Evolutionary conservation across 2,888 invertebrate species (phyloP).

Genomic region (Zygaena filipendulae): DNA sequence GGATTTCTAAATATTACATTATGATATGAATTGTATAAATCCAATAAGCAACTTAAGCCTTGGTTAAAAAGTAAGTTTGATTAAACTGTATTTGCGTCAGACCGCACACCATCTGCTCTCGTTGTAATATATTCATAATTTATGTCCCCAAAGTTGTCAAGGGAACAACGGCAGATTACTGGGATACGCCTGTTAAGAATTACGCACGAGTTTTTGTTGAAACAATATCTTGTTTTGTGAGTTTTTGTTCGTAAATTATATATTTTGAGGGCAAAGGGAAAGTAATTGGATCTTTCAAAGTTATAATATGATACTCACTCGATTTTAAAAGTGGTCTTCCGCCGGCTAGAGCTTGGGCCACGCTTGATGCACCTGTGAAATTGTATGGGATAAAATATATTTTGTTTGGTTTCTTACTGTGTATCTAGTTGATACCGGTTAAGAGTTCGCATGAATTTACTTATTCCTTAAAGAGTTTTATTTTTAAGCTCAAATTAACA

Average conservation of each 20-base stretch:
- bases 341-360: constrained; percentile 13
- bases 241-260: too few species aligned
- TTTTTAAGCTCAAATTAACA: too few species aligned
- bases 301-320: constrained; percentile 18
- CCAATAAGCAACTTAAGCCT: constrained; percentile 28
- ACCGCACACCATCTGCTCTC: constrained; percentile 42
- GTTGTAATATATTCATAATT: constrained; percentile 62
- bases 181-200: constrained; percentile 34
- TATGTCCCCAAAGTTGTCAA: constrained; percentile 49
- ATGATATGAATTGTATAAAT: too few species aligned
- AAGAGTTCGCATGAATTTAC: too few species aligned
- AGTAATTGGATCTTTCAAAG: too few species aligned
- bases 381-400: constrained; percentile 5
- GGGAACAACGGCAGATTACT: constrained; percentile 26
- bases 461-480: too few species aligned
- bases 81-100: constrained; percentile 57
- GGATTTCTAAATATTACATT: too few species aligned
- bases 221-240: too few species aligned
- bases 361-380: constrained; percentile 17
- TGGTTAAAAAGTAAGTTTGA: constrained; percentile 31
- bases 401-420: constrained; percentile 5
- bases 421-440: too few species aligned
- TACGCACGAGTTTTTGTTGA: constrained; percentile 29
- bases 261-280: too few species aligned
- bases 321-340: constrained; percentile 19